A percentile compares a stretch with the other conserved stretches of the same genome.
Conservation (phyloP, 2,888 invertebrate genomes). For the Tinea pellionella region DNA sequence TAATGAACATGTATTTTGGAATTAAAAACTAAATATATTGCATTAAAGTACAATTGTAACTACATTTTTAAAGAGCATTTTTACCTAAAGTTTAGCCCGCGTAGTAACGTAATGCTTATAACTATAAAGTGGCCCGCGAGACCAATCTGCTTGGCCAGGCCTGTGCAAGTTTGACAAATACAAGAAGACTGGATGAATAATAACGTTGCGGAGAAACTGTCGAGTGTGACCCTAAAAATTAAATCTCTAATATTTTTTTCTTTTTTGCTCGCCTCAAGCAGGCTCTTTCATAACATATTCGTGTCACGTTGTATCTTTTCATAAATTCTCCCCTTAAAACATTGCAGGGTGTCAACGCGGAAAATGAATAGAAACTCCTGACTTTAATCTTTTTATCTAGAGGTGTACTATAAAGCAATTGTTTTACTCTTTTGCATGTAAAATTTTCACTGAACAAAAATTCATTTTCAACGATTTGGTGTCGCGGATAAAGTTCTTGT, state of each 20-base stretch:
- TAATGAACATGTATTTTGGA: no score
- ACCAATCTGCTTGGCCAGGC: no score
- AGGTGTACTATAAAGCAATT: neutral
- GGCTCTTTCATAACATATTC: constrained; percentile 33
- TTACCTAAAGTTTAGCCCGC: no score
- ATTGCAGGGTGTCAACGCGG: constrained; percentile 35
- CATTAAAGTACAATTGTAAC: no score
- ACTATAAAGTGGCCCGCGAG: no score
- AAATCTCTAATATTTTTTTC: constrained; percentile 1
- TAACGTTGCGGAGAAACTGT: neutral
- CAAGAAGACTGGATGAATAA: neutral
- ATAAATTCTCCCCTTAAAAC: constrained; percentile 44
- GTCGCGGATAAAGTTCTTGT: neutral
- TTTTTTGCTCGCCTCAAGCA: constrained; percentile 1
- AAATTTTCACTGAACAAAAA: neutral
- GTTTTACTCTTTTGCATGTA: constrained; percentile 1
- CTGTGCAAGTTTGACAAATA: neutral
- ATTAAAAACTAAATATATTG: no score
- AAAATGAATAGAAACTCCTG: constrained; percentile 25
- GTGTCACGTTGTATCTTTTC: constrained; percentile 41
- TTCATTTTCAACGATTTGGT: constrained; percentile 3
- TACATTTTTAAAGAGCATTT: no score
- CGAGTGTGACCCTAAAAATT: constrained; percentile 8
- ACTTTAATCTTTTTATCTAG: constrained; percentile 6
- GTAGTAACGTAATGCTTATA: no score